A percentile compares a stretch with the other conserved stretches of the same genome.
phyloP scores from a whole-genome alignment of 2,797 vertebrate genomes.

The Cuniculus paca region DNA sequence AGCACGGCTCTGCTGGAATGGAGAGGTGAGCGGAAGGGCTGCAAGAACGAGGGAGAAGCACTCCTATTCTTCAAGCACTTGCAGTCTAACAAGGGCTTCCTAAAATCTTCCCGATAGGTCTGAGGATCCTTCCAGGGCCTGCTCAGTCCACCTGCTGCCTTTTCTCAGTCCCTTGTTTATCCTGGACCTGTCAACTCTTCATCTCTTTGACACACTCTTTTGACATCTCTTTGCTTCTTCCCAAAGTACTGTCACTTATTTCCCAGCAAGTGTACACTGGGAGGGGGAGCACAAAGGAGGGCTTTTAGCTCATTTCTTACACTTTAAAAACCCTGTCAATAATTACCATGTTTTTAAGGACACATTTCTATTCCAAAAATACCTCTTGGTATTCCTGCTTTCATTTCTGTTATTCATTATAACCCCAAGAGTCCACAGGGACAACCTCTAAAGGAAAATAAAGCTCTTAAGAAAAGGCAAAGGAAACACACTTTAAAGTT shows the following conservation, averaged over 20 bases:
- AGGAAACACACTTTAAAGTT: not conserved
- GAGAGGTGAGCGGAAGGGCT: not conserved
- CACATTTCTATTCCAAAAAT: slow-evolving; percentile 55
- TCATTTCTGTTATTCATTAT: slow-evolving; percentile 56
- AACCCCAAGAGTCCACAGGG: slow-evolving; percentile 11
- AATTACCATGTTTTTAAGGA: slow-evolving; percentile 13
- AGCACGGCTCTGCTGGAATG: not conserved
- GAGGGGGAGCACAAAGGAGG: not conserved
- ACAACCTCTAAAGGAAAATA: slow-evolving; percentile 56
- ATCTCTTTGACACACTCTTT: not conserved
- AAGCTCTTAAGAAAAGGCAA: slow-evolving; percentile 42
- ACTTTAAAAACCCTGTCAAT: not conserved
- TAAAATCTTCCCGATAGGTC: not conserved
- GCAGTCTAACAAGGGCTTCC: not conserved
- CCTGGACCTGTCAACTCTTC: not conserved
- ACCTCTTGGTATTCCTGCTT: slow-evolving; percentile 30
- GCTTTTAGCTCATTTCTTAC: not conserved
- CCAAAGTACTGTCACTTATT: not conserved
- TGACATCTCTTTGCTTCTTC: not conserved
- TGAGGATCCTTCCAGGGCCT: not conserved
- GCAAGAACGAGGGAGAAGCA: not conserved
- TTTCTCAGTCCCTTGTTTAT: not conserved
- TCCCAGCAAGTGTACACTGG: not conserved
- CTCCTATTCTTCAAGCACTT: not conserved
- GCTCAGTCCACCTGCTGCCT: not conserved